A percentile compares a stretch with the other conserved stretches of the same genome.
Conservation (phyloP, 2,888 invertebrate genomes). For the Drosophila kanekoi region DNA sequence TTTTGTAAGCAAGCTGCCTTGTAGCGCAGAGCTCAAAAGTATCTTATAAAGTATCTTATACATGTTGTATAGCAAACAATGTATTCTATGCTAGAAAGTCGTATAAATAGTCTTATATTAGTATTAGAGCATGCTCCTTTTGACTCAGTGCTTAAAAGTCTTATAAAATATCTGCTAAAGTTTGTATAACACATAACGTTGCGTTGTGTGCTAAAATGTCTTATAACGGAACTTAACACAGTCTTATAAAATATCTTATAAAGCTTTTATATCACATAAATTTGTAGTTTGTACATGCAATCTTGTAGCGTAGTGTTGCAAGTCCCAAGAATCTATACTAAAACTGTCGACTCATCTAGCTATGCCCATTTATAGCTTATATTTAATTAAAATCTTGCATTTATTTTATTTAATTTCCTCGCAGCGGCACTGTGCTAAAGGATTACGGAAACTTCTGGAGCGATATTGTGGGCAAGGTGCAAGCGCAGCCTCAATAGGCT, state of each 20-base stretch:
- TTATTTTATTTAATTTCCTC: constrained; percentile 76
- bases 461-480: constrained; percentile 87
- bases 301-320: neutral
- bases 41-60: neutral
- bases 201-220: no score
- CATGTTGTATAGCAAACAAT: neutral
- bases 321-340: neutral
- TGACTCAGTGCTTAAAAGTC: no score
- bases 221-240: no score
- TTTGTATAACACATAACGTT: neutral
- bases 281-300: no score
- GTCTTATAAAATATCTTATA: neutral
- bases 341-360: constrained; percentile 53
- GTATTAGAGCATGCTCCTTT: no score
- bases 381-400: constrained; percentile 31
- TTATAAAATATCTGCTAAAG: neutral
- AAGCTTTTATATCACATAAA: neutral
- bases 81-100: no score
- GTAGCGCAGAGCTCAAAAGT: no score
- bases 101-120: no score
- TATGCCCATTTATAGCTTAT: constrained; percentile 42
- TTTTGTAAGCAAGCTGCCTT: no score
- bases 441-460: constrained; percentile 92
- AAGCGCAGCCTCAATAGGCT: constrained; percentile 60
- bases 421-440: constrained; percentile 91